phyloP scores from a whole-genome alignment of 2,113 vertebrate genomes.

The Labeo catla region DNA sequence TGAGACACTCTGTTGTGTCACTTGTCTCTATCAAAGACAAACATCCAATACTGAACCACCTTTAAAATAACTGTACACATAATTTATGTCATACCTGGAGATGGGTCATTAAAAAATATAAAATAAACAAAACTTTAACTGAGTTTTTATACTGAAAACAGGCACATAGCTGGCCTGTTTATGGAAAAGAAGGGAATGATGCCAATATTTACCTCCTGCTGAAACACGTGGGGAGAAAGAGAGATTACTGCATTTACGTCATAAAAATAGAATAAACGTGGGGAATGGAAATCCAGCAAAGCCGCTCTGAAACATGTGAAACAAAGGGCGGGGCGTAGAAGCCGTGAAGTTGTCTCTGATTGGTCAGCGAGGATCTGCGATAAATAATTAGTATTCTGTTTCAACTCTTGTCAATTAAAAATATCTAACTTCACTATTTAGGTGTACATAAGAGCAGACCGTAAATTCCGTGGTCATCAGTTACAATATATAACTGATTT shows the following conservation, averaged over 20 bases:
- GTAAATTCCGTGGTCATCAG: background rate
- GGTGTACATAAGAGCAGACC: background rate
- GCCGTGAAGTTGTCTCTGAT: background rate
- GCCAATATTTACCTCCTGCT: conserved; percentile 3
- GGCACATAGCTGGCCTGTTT: background rate
- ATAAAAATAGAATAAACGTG: background rate
- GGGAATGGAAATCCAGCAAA: background rate
- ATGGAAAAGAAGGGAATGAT: background rate
- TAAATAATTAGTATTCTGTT: background rate
- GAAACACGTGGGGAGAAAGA: background rate
- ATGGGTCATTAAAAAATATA: background rate
- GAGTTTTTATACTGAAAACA: background rate
- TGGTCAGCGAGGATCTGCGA: background rate
- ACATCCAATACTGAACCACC: background rate
- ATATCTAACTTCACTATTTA: background rate
- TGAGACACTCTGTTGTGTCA: background rate
- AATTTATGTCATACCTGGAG: background rate
- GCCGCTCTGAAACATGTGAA: too few relatives aligned
- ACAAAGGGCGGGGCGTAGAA: background rate
- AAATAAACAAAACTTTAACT: background rate
- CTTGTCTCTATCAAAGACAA: background rate
- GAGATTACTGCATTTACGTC: conserved; percentile 19
- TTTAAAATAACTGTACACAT: background rate
- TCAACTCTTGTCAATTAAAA: background rate
- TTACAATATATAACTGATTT: background rate